Percentiles rank a stretch among this genome's conserved stretches.
Evolutionary conservation across 2,888 invertebrate genomes (phyloP).

Genomic region (Tethea ocularis): DNA sequence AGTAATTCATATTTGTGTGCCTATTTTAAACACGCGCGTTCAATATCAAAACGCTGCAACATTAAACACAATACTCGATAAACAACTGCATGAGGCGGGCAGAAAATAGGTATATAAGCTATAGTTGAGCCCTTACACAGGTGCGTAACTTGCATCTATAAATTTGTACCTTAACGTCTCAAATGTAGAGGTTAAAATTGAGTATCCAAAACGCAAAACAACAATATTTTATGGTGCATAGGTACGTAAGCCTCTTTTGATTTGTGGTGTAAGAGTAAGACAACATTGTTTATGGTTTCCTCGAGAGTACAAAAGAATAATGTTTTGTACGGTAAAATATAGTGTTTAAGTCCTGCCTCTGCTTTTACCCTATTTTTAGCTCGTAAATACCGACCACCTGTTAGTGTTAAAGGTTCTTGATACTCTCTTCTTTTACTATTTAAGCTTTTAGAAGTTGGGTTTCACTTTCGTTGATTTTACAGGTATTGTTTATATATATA

Average conservation of each 20-base stretch:
- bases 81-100: constrained; percentile 58
- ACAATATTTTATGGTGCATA: constrained; percentile 40
- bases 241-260: constrained; percentile 69
- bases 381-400: constrained; percentile 7
- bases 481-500: neutral
- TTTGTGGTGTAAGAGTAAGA: constrained; percentile 67
- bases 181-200: constrained; percentile 24
- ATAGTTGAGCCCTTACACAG: constrained; percentile 46
- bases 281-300: constrained; percentile 74
- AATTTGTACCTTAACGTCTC: constrained; percentile 20
- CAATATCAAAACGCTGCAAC: constrained; percentile 24
- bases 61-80: constrained; percentile 62
- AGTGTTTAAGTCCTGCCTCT: constrained; percentile 11
- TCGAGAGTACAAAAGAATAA: constrained; percentile 59
- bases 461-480: too few relatives aligned
- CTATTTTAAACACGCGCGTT: constrained; percentile 29
- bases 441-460: neutral
- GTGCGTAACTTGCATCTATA: constrained; percentile 20
- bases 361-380: constrained; percentile 9
- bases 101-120: constrained; percentile 48
- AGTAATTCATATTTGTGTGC: neutral
- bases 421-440: neutral
- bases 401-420: neutral
- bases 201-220: constrained; percentile 18
- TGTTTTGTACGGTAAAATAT: constrained; percentile 39